phyloP scores from a whole-genome alignment of 2,797 vertebrate genomes.

The Sylvilagus floridanus region DNA sequence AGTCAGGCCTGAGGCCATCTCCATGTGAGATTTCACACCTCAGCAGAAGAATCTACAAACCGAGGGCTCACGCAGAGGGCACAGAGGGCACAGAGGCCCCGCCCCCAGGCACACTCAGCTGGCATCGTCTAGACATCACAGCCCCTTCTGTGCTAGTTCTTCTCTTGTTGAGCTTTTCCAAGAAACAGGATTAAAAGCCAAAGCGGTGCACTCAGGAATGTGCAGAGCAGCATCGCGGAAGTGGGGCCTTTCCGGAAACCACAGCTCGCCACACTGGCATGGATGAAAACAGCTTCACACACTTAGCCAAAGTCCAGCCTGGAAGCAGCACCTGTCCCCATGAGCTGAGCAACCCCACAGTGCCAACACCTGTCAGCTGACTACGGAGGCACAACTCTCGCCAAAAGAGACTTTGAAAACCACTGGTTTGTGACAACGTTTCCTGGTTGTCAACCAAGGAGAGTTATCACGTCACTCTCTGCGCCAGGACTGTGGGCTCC shows the following conservation, averaged over 20 bases:
- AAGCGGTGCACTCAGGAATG: constrained; percentile 77
- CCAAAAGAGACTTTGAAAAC: constrained; percentile 14
- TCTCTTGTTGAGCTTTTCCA: constrained; percentile 74
- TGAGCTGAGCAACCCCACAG: constrained; percentile 1
- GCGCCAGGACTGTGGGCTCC: background rate
- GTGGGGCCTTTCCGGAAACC: constrained; percentile 45
- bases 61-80: background rate
- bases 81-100: background rate
- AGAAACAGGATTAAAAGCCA: constrained; percentile 79
- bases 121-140: constrained; percentile 54
- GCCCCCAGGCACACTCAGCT: background rate
- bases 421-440: constrained; percentile 48
- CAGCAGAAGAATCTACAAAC: background rate
- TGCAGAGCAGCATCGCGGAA: constrained; percentile 42
- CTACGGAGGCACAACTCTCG: background rate
- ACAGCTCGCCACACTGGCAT: constrained; percentile 41
- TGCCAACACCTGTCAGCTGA: constrained; percentile 9
- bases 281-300: constrained; percentile 29
- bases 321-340: constrained; percentile 44
- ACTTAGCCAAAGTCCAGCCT: constrained; percentile 64
- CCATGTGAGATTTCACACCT: background rate
- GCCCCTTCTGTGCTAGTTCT: constrained; percentile 77
- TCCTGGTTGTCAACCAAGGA: background rate
- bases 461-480: background rate
- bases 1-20: background rate